A percentile compares a stretch with the other conserved stretches of the same genome.
phyloP scores from a whole-genome alignment of 2,888 invertebrate genomes.

The Eledona agricola region DNA sequence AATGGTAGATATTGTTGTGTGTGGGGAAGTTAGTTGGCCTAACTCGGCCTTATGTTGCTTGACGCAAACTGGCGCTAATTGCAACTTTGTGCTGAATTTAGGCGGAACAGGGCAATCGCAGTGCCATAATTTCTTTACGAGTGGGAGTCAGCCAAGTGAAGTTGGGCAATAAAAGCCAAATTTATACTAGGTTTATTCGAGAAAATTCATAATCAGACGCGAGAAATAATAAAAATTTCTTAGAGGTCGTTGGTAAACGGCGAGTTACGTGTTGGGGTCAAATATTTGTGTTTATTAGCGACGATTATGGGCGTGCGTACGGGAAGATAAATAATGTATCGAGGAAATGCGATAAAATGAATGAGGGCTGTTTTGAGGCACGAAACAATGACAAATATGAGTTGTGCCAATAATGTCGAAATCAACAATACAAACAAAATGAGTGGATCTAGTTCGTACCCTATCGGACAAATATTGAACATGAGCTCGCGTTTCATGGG shows the following conservation, averaged over 20 bases:
- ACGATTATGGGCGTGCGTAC: conserved; percentile 18
- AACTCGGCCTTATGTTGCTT: conserved; percentile 15
- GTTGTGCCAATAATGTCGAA: conserved; percentile 33
- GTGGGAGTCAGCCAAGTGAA: conserved; percentile 23
- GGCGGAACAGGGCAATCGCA: conserved; percentile 12
- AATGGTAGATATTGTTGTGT: no score
- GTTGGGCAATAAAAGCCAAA: conserved; percentile 29
- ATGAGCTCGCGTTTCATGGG: conserved; percentile 34
- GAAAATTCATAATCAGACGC: conserved; percentile 28
- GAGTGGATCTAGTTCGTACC: conserved; percentile 30
- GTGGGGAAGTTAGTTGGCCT: no score
- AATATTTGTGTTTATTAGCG: conserved; percentile 28
- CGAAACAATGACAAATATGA: conserved; percentile 32
- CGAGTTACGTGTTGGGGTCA: conserved; percentile 8
- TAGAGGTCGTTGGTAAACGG: background rate
- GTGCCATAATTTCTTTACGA: conserved; percentile 27
- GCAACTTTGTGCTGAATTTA: conserved; percentile 30
- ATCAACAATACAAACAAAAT: conserved; percentile 37
- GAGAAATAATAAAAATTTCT: conserved; percentile 23
- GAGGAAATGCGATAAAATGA: conserved; percentile 20
- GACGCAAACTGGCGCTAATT: conserved; percentile 19
- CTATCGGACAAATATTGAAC: conserved; percentile 36
- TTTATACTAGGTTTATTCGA: conserved; percentile 26
- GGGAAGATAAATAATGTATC: conserved; percentile 16
- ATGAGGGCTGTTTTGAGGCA: conserved; percentile 14